Evolutionary conservation across 1,140 invertebrate species (phyloP).

Genomic region (Drosophila pandora): DNA sequence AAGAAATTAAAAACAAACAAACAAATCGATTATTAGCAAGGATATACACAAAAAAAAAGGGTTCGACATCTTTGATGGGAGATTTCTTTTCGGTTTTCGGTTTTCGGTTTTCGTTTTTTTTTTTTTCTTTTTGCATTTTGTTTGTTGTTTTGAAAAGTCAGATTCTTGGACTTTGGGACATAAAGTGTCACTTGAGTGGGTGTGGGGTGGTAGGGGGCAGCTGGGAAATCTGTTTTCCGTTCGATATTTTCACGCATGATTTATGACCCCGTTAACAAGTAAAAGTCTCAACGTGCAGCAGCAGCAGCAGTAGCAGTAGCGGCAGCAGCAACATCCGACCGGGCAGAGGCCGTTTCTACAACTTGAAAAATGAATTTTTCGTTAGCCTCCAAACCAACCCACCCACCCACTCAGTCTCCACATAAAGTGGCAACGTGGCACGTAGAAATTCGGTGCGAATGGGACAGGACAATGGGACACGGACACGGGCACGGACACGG

Average conservation of each 20-base stretch:
- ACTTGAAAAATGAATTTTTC: slow-evolving; percentile 81
- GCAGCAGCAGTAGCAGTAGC: too few species aligned
- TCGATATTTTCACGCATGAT: slow-evolving; percentile 82
- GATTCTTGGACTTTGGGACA: slow-evolving; percentile 33
- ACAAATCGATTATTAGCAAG: slow-evolving; percentile 77
- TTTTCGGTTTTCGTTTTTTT: too few species aligned
- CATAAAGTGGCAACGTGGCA: slow-evolving; percentile 68
- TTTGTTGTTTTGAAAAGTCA: slow-evolving; percentile 4
- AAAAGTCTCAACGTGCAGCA: slow-evolving; percentile 73
- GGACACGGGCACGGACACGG: background rate
- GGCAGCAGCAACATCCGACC: slow-evolving; percentile 4
- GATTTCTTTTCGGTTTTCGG: background rate
- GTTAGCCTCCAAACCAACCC: slow-evolving; percentile 52
- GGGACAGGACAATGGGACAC: background rate
- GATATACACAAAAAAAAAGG: slow-evolving; percentile 18
- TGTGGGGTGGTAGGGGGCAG: slow-evolving; percentile 13
- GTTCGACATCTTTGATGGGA: slow-evolving; percentile 24
- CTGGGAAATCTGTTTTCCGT: slow-evolving; percentile 77
- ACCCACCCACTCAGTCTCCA: slow-evolving; percentile 13
- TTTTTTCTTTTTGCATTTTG: background rate
- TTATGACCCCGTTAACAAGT: slow-evolving; percentile 81
- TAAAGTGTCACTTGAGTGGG: slow-evolving; percentile 38
- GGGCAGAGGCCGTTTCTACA: slow-evolving; percentile 40
- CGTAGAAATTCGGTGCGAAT: slow-evolving; percentile 47
- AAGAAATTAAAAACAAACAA: slow-evolving; percentile 79